phyloP scores from a whole-genome alignment of 2,113 vertebrate species.

The Bambusicola thoracicus region DNA sequence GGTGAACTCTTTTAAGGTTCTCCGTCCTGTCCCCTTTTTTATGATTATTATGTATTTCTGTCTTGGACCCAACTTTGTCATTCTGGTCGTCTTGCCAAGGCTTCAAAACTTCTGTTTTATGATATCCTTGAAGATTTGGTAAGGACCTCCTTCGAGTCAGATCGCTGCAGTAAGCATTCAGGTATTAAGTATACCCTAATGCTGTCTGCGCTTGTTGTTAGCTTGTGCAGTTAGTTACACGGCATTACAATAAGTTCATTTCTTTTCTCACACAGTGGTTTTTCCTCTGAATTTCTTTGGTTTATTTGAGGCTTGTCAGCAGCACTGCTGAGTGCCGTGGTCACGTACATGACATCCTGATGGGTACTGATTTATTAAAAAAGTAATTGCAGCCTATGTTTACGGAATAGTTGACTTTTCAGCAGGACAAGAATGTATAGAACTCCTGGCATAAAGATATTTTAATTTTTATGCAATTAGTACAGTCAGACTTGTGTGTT shows the following conservation, averaged over 20 bases:
- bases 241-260: neutral
- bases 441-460: neutral
- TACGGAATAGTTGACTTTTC: neutral
- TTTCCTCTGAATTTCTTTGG: neutral
- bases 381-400: neutral
- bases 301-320: neutral
- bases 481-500: neutral
- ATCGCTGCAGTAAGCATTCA: neutral
- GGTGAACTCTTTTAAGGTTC: neutral
- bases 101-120: neutral
- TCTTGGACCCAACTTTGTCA: neutral
- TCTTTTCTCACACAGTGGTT: neutral
- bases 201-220: neutral
- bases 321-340: neutral
- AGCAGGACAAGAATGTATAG: neutral
- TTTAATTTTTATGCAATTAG: neutral
- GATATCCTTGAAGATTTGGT: neutral
- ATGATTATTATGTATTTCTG: neutral
- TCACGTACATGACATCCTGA: neutral
- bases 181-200: accelerated
- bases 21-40: neutral
- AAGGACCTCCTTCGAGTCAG: neutral
- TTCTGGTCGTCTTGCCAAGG: neutral
- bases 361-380: neutral
- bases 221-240: neutral